These are phyloP conservation scores for Otocyon megalotis DNA, from an alignment of 2,113 vertebrate genomes.

Conservation along the genomic window DNA sequence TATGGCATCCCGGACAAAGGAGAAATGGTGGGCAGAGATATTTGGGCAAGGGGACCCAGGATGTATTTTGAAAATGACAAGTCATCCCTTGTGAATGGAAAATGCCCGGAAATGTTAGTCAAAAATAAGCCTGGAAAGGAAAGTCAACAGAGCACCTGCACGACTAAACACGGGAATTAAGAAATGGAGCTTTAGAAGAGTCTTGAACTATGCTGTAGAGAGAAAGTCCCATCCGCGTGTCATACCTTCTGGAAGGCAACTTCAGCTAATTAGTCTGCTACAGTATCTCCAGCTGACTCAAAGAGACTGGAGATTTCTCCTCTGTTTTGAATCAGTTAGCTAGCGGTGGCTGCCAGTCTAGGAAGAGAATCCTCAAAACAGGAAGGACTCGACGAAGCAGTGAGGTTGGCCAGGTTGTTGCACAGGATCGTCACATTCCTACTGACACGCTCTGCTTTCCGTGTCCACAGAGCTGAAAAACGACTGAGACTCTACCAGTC, in stretches of 20 bases:
- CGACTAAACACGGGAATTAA: not conserved
- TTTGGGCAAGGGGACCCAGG: not conserved
- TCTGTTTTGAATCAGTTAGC: not conserved
- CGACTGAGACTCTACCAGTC: not conserved
- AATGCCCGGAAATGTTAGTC: not conserved
- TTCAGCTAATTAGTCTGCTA: not conserved
- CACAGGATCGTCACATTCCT: not conserved
- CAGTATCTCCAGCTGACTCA: not conserved
- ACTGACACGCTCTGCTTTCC: not conserved
- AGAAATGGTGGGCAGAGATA: not conserved
- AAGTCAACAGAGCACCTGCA: not conserved
- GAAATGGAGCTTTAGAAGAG: not conserved
- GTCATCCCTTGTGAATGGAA: not conserved
- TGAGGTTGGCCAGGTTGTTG: not conserved
- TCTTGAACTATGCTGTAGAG: not conserved
- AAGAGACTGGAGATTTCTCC: not conserved
- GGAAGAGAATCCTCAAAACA: constrained; percentile 19
- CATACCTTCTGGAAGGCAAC: not conserved
- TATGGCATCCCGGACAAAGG: not conserved
- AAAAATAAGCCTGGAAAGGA: not conserved
- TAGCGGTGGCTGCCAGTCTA: not conserved
- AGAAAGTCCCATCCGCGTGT: not conserved
- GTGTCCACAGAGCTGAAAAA: not conserved
- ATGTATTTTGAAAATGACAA: not conserved
- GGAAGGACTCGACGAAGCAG: not conserved